Evolutionary conservation across 2,797 vertebrate genomes (phyloP).

Genomic region (Danionella dracula): DNA sequence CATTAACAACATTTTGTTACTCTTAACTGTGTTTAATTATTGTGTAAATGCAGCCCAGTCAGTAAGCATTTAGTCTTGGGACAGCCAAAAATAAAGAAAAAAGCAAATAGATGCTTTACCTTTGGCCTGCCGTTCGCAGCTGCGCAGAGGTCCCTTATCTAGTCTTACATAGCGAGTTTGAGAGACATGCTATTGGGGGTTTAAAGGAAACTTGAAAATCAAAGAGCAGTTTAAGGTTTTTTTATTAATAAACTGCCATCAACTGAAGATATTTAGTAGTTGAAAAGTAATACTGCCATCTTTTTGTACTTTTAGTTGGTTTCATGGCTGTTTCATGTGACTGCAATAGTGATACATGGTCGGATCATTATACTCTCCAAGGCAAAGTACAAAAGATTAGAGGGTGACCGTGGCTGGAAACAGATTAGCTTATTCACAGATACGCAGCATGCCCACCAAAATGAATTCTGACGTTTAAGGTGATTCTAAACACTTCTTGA

Average conservation of each 20-base stretch:
- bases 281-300: neutral
- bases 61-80: neutral
- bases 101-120: constrained; percentile 13
- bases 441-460: constrained; percentile 1
- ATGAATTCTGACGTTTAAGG: constrained; percentile 8
- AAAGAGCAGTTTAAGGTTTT: too few species aligned
- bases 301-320: too few species aligned
- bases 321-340: too few species aligned
- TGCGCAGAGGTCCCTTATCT: neutral
- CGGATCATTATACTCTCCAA: constrained; percentile 25
- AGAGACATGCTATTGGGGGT: neutral
- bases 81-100: neutral
- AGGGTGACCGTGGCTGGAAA: neutral
- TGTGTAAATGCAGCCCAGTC: neutral
- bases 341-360: too few species aligned
- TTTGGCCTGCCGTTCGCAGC: neutral
- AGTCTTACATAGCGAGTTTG: neutral
- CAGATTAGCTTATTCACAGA: constrained; percentile 20
- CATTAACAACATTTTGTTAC: neutral
- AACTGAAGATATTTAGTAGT: too few species aligned
- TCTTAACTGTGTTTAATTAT: constrained; percentile 3
- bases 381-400: constrained; percentile 43
- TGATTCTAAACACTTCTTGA: neutral
- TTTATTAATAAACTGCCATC: too few species aligned
- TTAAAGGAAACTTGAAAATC: neutral